phyloP scores from a whole-genome alignment of 2,113 vertebrate species.

The Morone chrysops region DNA sequence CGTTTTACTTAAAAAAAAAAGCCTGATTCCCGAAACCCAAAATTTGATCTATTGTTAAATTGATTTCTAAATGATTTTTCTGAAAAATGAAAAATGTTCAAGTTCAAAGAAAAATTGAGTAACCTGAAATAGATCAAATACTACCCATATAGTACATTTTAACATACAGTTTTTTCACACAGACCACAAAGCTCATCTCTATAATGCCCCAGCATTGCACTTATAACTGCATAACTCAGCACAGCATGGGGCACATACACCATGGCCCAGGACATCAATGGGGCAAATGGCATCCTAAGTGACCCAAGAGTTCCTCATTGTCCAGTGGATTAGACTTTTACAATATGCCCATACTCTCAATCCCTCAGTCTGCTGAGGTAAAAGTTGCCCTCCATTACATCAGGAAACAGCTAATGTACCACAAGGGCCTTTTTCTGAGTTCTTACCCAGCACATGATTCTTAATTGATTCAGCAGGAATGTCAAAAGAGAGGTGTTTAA shows the following conservation, averaged over 20 bases:
- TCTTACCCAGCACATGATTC: constrained; percentile 53
- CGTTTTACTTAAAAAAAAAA: background rate
- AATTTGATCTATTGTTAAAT: constrained; percentile 14
- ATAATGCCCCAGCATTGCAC: background rate
- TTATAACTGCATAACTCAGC: constrained; percentile 26
- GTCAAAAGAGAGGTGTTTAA: constrained; percentile 69
- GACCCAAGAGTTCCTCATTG: constrained; percentile 46
- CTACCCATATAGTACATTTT: background rate
- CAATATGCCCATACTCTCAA: constrained; percentile 47
- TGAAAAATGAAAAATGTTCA: background rate
- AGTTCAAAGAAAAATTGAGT: constrained; percentile 5
- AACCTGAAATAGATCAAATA: constrained; percentile 17
- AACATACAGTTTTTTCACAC: background rate
- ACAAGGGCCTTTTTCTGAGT: constrained; percentile 58
- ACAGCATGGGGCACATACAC: constrained; percentile 17
- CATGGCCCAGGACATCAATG: constrained; percentile 12
- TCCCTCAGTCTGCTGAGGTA: constrained; percentile 50
- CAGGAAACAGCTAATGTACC: constrained; percentile 58
- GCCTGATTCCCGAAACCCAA: background rate
- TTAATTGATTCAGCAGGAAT: constrained; percentile 73
- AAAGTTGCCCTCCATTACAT: constrained; percentile 73
- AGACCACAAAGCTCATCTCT: constrained; percentile 1
- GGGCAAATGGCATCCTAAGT: constrained; percentile 38
- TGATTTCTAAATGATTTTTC: background rate
- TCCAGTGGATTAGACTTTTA: constrained; percentile 54